Conservation (phyloP, 2,888 invertebrate genomes). For the Acanthosoma haemorrhoidale region DNA sequence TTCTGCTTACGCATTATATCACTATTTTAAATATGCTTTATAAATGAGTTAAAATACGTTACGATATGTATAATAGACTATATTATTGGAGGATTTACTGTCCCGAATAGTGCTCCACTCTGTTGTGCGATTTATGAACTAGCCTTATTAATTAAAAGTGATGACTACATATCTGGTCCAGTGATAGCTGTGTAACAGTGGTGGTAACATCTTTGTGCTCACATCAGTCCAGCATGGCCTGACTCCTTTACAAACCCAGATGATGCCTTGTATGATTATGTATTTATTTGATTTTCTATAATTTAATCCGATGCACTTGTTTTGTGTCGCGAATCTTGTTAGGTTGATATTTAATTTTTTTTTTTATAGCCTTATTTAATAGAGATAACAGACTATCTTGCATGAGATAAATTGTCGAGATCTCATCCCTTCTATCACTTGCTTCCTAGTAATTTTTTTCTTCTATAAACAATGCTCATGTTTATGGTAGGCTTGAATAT, state of each 20-base stretch:
- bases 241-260: constrained; percentile 1
- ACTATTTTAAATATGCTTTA: not conserved
- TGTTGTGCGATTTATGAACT: constrained; percentile 24
- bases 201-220: constrained; percentile 10
- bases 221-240: constrained; percentile 17
- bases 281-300: not conserved
- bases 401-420: constrained; percentile 16
- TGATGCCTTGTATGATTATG: constrained; percentile 17
- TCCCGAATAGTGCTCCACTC: constrained; percentile 16
- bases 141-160: constrained; percentile 15
- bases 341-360: not conserved
- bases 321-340: not conserved
- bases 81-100: too few species aligned
- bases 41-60: too few species aligned
- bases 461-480: too few species aligned
- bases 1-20: not conserved
- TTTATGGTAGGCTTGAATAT: too few species aligned
- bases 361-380: not conserved
- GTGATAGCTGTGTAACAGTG: constrained; percentile 20
- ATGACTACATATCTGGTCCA: constrained; percentile 17
- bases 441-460: too few species aligned
- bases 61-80: too few species aligned
- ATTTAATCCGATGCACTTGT: not conserved
- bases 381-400: constrained; percentile 24
- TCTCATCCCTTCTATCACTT: not conserved